phyloP scores from a whole-genome alignment of 1,140 invertebrate species.

The Diabrotica virgifera region DNA sequence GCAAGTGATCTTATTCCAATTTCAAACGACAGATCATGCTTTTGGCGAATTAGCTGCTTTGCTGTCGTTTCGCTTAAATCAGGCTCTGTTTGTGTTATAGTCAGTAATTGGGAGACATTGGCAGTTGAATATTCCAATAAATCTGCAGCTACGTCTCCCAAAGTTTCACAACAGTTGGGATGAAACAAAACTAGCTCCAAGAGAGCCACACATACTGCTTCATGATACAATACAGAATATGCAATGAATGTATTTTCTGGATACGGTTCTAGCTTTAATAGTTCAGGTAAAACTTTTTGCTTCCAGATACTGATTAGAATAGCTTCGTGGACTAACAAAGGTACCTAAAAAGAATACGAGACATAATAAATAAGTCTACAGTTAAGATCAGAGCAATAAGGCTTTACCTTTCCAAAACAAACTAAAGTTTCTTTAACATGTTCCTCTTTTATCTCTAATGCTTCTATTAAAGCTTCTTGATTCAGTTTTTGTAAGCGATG shows the following conservation, averaged over 20 bases:
- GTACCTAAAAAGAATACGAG: constrained; percentile 1
- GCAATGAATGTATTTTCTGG: constrained; percentile 67
- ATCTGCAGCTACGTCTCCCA: constrained; percentile 68
- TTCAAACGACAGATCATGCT: constrained; percentile 64
- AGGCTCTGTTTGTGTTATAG: constrained; percentile 43
- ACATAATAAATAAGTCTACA: neutral
- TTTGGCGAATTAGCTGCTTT: constrained; percentile 63
- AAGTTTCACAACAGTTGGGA: constrained; percentile 62
- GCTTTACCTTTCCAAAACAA: constrained; percentile 60
- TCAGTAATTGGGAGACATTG: constrained; percentile 44
- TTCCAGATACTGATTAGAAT: constrained; percentile 77
- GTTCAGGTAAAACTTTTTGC: constrained; percentile 65
- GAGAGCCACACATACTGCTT: constrained; percentile 58
- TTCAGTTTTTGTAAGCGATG: constrained; percentile 73
- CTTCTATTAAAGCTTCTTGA: constrained; percentile 74
- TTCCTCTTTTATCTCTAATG: constrained; percentile 64
- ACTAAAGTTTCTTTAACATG: constrained; percentile 68
- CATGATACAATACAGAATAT: constrained; percentile 56
- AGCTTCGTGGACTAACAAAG: constrained; percentile 65
- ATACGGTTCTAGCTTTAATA: constrained; percentile 63
- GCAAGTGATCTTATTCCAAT: constrained; percentile 69
- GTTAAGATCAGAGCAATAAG: neutral
- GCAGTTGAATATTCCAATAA: constrained; percentile 67
- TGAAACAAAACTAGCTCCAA: constrained; percentile 75
- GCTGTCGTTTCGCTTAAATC: constrained; percentile 49